Percentiles rank a stretch among this genome's conserved stretches.
Evolutionary conservation across 2,888 invertebrate species (phyloP).

Genomic region (Cantharis rufa): DNA sequence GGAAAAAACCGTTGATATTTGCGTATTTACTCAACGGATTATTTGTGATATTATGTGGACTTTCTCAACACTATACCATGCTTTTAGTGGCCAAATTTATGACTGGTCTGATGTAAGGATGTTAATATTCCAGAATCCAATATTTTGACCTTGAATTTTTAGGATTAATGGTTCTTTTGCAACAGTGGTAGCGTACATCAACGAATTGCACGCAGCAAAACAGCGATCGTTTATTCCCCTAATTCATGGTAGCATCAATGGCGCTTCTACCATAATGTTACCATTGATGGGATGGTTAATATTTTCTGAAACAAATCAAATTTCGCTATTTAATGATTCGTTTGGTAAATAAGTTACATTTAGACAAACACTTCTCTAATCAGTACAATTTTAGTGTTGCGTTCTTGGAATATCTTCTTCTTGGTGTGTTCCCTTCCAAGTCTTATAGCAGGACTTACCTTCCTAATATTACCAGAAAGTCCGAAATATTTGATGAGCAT

Average conservation of each 20-base stretch:
- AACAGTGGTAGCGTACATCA: conserved; percentile 70
- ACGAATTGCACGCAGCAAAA: conserved; percentile 71
- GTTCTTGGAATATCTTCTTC: conserved; percentile 68
- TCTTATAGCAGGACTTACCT: conserved; percentile 64
- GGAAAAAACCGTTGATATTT: conserved; percentile 67
- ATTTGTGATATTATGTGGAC: conserved; percentile 65
- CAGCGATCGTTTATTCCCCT: conserved; percentile 57
- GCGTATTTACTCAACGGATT: conserved; percentile 68
- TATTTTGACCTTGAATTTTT: no score
- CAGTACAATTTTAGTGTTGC: conserved; percentile 58
- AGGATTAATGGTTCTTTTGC: conserved; percentile 75
- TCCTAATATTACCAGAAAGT: conserved; percentile 72
- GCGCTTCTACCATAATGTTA: conserved; percentile 66
- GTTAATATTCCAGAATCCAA: neutral
- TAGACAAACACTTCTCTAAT: neutral
- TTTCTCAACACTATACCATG: conserved; percentile 69
- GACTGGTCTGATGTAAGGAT: conserved; percentile 75
- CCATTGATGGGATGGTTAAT: conserved; percentile 74
- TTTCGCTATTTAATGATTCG: conserved; percentile 34
- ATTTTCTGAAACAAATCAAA: conserved; percentile 65
- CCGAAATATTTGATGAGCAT: conserved; percentile 78
- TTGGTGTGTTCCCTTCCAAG: conserved; percentile 67
- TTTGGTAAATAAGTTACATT: conserved; percentile 4
- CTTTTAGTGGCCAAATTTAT: conserved; percentile 70
- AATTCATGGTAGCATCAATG: conserved; percentile 66